Evolutionary conservation across 2,797 vertebrate genomes (phyloP).

Genomic region (Pantherophis alleghaniensis): DNA sequence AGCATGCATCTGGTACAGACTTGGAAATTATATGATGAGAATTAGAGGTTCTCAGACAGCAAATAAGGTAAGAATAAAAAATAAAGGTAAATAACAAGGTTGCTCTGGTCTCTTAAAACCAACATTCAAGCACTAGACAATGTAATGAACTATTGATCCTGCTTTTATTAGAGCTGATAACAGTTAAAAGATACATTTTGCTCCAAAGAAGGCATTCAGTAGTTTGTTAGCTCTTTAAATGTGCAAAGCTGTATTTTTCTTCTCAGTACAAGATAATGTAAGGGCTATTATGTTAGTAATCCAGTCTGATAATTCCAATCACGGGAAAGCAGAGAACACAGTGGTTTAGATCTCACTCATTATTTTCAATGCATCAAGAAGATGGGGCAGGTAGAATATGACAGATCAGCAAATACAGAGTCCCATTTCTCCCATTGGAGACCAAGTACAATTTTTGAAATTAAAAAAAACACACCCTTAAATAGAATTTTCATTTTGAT

Average conservation of each 20-base stretch:
- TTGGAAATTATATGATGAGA: slow-evolving; percentile 2
- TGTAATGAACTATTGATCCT: slow-evolving; percentile 1
- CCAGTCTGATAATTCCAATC: slow-evolving; percentile 10
- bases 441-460: background rate
- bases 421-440: background rate
- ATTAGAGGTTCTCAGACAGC: background rate
- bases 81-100: background rate
- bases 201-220: background rate
- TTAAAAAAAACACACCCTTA: background rate
- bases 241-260: slow-evolving; percentile 37
- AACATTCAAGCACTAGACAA: background rate
- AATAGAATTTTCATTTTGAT: background rate
- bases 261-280: slow-evolving; percentile 46
- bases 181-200: background rate
- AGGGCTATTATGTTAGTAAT: slow-evolving; percentile 51
- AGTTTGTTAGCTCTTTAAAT: background rate
- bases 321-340: background rate
- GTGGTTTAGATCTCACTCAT: background rate
- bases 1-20: background rate
- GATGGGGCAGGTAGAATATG: background rate
- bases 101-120: background rate
- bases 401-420: background rate
- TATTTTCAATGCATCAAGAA: background rate
- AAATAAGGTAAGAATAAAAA: slow-evolving; percentile 6
- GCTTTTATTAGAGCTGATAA: slow-evolving; percentile 27